Evolutionary conservation across 35 echinoderm and acorn worm species (phyloP).

Genomic region (Ptychodera flava): DNA sequence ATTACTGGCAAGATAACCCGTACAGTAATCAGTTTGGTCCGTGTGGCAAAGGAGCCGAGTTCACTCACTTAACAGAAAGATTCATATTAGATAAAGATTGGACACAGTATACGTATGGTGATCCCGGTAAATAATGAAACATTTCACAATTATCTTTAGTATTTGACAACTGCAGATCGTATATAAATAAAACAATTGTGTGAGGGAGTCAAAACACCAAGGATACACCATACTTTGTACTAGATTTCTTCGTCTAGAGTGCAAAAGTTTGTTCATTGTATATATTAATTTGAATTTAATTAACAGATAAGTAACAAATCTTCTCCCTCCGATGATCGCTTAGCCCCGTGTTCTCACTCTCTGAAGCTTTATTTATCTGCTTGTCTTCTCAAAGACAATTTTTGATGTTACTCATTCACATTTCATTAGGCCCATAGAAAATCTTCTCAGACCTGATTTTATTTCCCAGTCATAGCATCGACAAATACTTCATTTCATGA

Average conservation of each 20-base stretch:
- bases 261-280: neutral
- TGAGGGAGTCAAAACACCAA: neutral
- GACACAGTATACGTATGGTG: neutral
- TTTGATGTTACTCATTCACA: too few relatives aligned
- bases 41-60: neutral
- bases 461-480: neutral
- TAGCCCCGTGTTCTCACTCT: too few relatives aligned
- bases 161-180: neutral
- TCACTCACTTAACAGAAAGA: neutral
- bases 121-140: neutral
- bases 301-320: too few relatives aligned
- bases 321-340: too few relatives aligned
- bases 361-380: too few relatives aligned
- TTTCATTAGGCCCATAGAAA: neutral
- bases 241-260: neutral
- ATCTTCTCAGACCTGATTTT: neutral
- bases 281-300: neutral
- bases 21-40: neutral
- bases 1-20: neutral
- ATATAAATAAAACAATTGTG: neutral
- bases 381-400: too few relatives aligned
- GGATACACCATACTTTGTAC: neutral
- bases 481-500: neutral
- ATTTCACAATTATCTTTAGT: neutral
- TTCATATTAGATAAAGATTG: neutral